Evolutionary conservation across 2,113 vertebrate species (phyloP).

Genomic region (Petrocephalus zakoni): DNA sequence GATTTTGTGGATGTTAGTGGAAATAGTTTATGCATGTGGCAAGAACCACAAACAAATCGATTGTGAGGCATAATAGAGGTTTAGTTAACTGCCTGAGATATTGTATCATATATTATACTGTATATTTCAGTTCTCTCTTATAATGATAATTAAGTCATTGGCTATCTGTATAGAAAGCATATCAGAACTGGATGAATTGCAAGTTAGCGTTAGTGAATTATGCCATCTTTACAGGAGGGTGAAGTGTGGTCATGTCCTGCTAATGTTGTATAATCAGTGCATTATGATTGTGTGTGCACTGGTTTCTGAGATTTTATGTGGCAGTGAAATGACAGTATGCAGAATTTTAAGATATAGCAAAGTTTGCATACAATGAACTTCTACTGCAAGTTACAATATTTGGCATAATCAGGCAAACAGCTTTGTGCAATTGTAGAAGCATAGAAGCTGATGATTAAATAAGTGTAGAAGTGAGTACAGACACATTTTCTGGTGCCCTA

Average conservation of each 20-base stretch:
- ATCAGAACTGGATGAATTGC: neutral
- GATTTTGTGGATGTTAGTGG: neutral
- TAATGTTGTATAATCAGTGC: neutral
- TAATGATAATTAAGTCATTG: neutral
- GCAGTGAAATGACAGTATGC: neutral
- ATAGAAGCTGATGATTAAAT: neutral
- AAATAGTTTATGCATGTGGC: neutral
- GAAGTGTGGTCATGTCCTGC: neutral
- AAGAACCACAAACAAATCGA: neutral
- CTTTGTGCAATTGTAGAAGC: neutral
- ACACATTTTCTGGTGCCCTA: neutral
- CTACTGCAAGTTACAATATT: neutral
- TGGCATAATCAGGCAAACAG: neutral
- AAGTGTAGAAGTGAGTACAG: neutral
- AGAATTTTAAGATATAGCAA: neutral
- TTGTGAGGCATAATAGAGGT: neutral
- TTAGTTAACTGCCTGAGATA: neutral
- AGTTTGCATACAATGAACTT: neutral
- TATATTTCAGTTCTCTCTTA: neutral
- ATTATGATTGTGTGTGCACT: neutral
- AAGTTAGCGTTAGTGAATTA: neutral
- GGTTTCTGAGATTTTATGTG: neutral
- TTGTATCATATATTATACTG: neutral
- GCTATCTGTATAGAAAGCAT: neutral
- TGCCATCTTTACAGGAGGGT: neutral